Evolutionary conservation across 1,140 invertebrate species (phyloP), one percentile per base, ranked within the genome.

Genomic region (Apis cerana): DNA sequence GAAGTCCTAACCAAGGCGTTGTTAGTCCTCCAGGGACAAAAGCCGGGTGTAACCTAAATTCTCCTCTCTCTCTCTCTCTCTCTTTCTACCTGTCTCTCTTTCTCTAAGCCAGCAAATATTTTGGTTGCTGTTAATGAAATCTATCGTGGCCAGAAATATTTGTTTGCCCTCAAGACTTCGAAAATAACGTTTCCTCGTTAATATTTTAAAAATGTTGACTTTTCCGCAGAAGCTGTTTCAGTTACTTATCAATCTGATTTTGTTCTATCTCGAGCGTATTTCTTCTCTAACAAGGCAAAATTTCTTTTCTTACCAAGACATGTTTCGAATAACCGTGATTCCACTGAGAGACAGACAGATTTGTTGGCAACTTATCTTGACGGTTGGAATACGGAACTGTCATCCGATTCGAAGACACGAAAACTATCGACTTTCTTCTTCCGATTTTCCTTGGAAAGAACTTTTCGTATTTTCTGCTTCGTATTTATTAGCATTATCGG

Each of bases 1-100:
- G n/a, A 78, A 59, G 52, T 58, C 54, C 15, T 27, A 43, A 77
- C 10, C 77, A 72, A 79, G 64, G 56, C 65, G 27, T 4, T 8
- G 9, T 19, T 52, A 13, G 56, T 54, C 48, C 68, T 61, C 48
- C 12, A 21, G 77, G 68, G 27, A 27, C 8, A 10, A 71, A 1
- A 17, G 54, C 17, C 50, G n/a, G 33, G 15, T 27, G 68, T 9
- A 61, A 58, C 56, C 21, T 4, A 48, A 17, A 43, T 52, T n/a
- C 23, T 43, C 33, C 33, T 43, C 33, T 43, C 33, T 27, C 27
- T 27, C 2, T 33, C 33, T 33, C 33, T 43, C 33, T 43, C 33
- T 43, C 33, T 43, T 2, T 7, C 33, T 43, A 0, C 33, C 5
- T 43, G 33, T 43, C 33, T 43, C 33, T 43, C 33, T 43, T 23